A percentile compares a stretch with the other conserved stretches of the same genome.
Evolutionary conservation across 2,888 invertebrate species (phyloP).

Genomic region (Spialia ferax): DNA sequence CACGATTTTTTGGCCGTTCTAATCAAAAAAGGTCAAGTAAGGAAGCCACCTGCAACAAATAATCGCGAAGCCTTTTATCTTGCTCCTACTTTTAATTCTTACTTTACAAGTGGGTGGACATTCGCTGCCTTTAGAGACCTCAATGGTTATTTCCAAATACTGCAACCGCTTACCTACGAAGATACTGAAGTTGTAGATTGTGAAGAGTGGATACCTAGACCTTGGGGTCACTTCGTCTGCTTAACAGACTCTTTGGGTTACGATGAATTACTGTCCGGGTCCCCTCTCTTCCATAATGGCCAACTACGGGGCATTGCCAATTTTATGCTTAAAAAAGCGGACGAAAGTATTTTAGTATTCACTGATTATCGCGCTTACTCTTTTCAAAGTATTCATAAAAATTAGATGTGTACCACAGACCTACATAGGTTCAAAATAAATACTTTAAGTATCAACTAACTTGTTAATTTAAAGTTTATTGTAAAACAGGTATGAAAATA

Average conservation of each 20-base stretch:
- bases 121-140: slow-evolving; percentile 45
- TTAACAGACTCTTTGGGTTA: slow-evolving; percentile 40
- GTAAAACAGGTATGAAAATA: too few species aligned
- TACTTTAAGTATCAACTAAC: too few species aligned
- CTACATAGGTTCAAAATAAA: too few species aligned
- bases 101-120: slow-evolving; percentile 31
- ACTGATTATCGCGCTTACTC: slow-evolving; percentile 42
- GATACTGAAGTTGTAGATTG: slow-evolving; percentile 39
- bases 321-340: slow-evolving; percentile 41
- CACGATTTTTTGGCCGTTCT: slow-evolving; percentile 41
- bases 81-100: neutral
- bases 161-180: slow-evolving; percentile 29
- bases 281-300: slow-evolving; percentile 39
- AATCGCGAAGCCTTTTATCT: slow-evolving; percentile 4
- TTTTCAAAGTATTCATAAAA: neutral
- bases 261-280: slow-evolving; percentile 37
- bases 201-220: slow-evolving; percentile 44
- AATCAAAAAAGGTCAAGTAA: slow-evolving; percentile 4
- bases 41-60: neutral
- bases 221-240: slow-evolving; percentile 46
- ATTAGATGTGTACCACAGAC: too few species aligned
- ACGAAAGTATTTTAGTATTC: slow-evolving; percentile 43
- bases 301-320: slow-evolving; percentile 40
- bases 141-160: slow-evolving; percentile 34
- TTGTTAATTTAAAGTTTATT: too few species aligned